phyloP scores from a whole-genome alignment of 2,888 invertebrate genomes.

The Athalia rosae region DNA sequence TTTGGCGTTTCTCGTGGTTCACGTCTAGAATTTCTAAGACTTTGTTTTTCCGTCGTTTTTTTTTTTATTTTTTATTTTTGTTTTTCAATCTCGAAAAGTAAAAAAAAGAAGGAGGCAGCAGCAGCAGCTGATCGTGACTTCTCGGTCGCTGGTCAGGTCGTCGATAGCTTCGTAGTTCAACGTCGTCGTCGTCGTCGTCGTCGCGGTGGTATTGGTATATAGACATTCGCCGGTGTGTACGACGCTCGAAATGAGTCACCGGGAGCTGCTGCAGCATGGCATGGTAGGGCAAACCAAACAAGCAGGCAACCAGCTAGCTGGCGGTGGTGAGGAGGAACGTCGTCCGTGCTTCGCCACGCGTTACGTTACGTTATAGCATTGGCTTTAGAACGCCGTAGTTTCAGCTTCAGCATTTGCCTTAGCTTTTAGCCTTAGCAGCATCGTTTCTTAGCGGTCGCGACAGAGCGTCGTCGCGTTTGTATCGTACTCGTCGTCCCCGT shows the following conservation, averaged over 20 bases:
- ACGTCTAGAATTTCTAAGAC: no score
- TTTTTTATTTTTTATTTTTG: no score
- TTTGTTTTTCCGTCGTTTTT: no score
- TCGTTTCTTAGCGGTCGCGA: background rate
- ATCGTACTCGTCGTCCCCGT: conserved; percentile 44
- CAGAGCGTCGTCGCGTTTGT: conserved; percentile 45
- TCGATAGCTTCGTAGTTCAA: no score
- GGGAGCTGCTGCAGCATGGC: background rate
- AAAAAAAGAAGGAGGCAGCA: background rate
- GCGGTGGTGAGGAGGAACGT: background rate
- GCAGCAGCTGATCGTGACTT: background rate
- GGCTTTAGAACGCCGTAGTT: no score
- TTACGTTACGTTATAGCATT: no score
- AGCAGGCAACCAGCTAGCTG: background rate
- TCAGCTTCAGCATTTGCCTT: no score
- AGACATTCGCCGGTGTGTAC: background rate
- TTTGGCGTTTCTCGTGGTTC: no score
- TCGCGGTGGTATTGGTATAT: no score
- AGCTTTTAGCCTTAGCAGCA: no score
- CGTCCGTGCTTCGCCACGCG: no score
- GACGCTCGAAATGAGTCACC: conserved; percentile 1
- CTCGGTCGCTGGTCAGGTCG: background rate
- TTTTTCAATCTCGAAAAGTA: background rate
- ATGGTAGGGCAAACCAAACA: background rate
- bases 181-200: background rate